Evolutionary conservation across 1,140 invertebrate genomes (phyloP), one percentile per base, ranked within the genome.

Genomic region (Maconellicoccus hirsutus): DNA sequence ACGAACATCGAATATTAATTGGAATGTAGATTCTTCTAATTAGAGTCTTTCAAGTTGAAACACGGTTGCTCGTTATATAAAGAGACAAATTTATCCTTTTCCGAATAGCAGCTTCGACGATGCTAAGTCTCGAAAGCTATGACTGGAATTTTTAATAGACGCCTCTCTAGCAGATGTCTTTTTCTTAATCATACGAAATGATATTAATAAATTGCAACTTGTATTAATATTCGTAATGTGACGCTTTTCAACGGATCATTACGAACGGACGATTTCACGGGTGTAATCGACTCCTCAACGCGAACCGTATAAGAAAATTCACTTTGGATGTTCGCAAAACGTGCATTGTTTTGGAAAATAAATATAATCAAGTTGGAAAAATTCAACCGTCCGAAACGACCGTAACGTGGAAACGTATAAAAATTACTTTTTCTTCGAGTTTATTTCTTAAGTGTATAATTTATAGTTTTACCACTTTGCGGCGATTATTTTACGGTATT

Each of bases 211-310:
- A 52, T 52, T 19, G 42, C 42, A 52, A 52, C 42, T 3, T 33
- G 42, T 52, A 52, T 52, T 52, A 52, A 52, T 52, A 52, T 52
- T 52, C 42, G 42, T 52, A 52, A 52, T 16, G 42, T 52, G 16
- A 16, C 42, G 16, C 42, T 52, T 52, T 52, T 16, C 6, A 33
- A 16, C 42, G 42, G 42, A 52, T 52, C 6, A 52, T 52, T 52
- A 52, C 42, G n/a, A 52, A 52, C 42, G 42, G n/a, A 52, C 42
- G 42, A 52, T 52, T 52, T 52, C n/a, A 52, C 42, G 42, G 42
- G 6, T 19, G 42, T 52, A 19, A 52, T 52, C n/a, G n/a, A 52
- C 42, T 52, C n/a, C n/a, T n/a, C n/a, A n/a, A n/a, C n/a, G n/a
- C n/a, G n/a, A 16, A 52, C 4, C 6, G 42, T 19, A 16, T 52